Evolutionary conservation across 2,888 invertebrate genomes (phyloP), one percentile per base, ranked within the genome.

Genomic region (Cephus sareptanus): DNA sequence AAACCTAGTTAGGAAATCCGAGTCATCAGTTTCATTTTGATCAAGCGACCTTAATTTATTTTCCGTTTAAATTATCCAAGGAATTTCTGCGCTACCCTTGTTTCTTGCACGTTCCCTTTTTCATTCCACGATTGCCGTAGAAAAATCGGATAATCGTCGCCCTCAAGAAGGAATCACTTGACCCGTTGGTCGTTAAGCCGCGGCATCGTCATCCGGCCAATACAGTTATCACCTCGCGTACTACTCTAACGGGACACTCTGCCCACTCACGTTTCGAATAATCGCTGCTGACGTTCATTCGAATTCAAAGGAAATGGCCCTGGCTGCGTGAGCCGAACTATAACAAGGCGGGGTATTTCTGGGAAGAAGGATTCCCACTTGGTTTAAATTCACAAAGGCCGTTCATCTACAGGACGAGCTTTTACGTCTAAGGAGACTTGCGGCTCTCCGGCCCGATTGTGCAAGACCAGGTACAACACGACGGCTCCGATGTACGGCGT

Each of bases 401-500:
- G 40, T 40, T 40, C 40, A 40, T 40, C 79, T 86, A 68, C 81
- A 92, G 93, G 91, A 77, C 90, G 92, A 82, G 91, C 92, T 34
- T 92, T 92, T 81, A 91, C 92, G 78, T 83, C 91, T 77, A 92
- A 89, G 85, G 92, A 92, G 2, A 93, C 95, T 84, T 92, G 93
- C 81, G 94, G 95, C 30, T 95, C 96, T 69, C 95, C 96, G 1
- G 93, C 96, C 34, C 94, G 98, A 80, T 93, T 98, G 69, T 98
- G 98, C 90, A 95, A 96, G 88, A 97, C 98, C 12, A 94, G 97
- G 79, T 97, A 97, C 92, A 98, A 98, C 92, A 98, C 98, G 34
- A 98, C 98, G 73, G 98, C 98, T 31, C 98, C 98, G 0, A 96
- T 98, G 96, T 98, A 97, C 90, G 98, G 98, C n/a, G 97, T 98